phyloP scores from a whole-genome alignment of 2,113 vertebrate genomes.

The Oreochromis aureus region DNA sequence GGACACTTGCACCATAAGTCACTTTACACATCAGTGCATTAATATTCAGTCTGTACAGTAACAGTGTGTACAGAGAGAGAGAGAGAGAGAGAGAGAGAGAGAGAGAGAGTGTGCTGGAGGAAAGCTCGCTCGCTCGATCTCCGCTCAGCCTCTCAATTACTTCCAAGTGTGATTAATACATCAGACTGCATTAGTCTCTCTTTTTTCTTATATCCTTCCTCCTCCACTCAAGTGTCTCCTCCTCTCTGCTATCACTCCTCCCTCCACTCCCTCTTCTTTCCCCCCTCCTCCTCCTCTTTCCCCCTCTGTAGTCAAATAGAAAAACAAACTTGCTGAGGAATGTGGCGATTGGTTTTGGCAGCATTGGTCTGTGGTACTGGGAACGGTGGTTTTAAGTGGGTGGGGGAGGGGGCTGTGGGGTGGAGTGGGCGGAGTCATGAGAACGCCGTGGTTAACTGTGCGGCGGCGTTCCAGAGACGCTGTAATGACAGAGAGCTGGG shows the following conservation, averaged over 20 bases:
- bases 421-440: conserved; percentile 9
- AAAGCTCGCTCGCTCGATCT: conserved; percentile 31
- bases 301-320: neutral
- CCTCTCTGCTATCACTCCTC: neutral
- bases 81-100: conserved; percentile 41
- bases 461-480: neutral
- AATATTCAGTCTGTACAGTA: conserved; percentile 56
- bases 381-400: neutral
- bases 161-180: conserved; percentile 66
- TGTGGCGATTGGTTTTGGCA: conserved; percentile 11
- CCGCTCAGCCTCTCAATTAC: conserved; percentile 66
- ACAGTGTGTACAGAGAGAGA: conserved; percentile 54
- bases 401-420: neutral
- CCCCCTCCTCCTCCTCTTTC: neutral
- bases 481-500: conserved; percentile 10
- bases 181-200: conserved; percentile 57
- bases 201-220: neutral
- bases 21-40: conserved; percentile 21
- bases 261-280: neutral
- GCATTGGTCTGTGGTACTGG: neutral
- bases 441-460: conserved; percentile 12
- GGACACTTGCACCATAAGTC: conserved; percentile 45
- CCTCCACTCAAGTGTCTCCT: neutral
- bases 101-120: conserved; percentile 50
- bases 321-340: conserved; percentile 10